Base-by-base conservation (phyloP, 1,140 invertebrate genomes). In the Drosophila elegans region DNA sequence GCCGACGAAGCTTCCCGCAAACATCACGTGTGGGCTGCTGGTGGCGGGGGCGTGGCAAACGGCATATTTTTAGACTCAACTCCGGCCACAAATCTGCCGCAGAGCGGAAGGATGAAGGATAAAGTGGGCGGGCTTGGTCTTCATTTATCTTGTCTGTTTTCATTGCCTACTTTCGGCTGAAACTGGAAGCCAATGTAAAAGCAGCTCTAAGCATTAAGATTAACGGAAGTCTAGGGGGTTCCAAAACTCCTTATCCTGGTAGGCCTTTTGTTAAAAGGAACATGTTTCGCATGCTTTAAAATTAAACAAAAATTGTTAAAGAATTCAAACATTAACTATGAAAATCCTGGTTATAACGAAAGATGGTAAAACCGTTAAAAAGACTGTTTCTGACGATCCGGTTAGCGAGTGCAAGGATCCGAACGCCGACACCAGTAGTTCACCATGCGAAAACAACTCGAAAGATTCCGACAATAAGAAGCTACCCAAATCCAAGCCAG, bases 31-130 rank as follows among this genome's bases (percentile, higher is more conserved):
- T 75, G 69, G 75, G 39, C 21, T 16, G 12, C 4, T 45, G 45
- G 54, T 5, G 67, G 27, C 10, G 11, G 16, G 64, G 69, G 72
- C 71, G 72, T 56, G 42, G 46, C 53, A 29, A 25, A 25, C 34
- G 82, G 78, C 78, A 86, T 86, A 78, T 78, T 78, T 85, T 82
- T 86, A 67, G 74, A 62, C 71, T 77, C 29, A 5, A 29, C 52
- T 56, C 16, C n/a, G 34, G 56, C 81, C 72, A 48, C 72, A 75
- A 75, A 75, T 75, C 61, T 75, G 54, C 73, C 66, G 61, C 83
- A 48, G 36, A 78, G 62, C 79, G 71, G 74, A 86, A 75, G 78
- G 69, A 78, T 74, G 77, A 72, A 69, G 78, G 64, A 74, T 62
- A 69, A 67, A 69, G 34, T 42, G 44, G 41, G 48, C 29, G 42